Evolutionary conservation across 2,888 invertebrate genomes (phyloP).

Genomic region (Camptogramma bilineatum): DNA sequence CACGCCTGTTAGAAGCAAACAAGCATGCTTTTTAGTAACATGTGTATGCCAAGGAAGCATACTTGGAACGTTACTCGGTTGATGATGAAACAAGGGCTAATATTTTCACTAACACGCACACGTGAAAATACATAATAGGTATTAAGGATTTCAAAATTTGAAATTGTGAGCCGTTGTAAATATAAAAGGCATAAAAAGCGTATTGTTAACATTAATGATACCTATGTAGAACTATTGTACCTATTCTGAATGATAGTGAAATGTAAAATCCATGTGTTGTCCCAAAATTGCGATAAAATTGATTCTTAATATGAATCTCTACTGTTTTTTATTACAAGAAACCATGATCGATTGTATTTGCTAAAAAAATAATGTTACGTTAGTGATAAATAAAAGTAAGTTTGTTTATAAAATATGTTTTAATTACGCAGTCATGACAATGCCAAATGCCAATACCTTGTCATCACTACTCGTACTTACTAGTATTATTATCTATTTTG

Average conservation of each 20-base stretch:
- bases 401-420: conserved; percentile 4
- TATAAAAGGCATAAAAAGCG: background rate
- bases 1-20: too few species aligned
- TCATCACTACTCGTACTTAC: too few species aligned
- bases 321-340: background rate
- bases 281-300: background rate
- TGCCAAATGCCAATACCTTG: too few species aligned
- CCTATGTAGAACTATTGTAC: too few species aligned
- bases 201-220: background rate
- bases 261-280: background rate
- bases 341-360: background rate
- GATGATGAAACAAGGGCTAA: too few species aligned
- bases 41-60: too few species aligned
- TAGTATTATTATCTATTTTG: too few species aligned
- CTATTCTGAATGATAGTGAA: background rate
- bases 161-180: conserved; percentile 9
- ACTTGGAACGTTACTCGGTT: too few species aligned
- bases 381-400: conserved; percentile 12
- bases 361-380: background rate
- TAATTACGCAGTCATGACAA: background rate
- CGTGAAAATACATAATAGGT: background rate
- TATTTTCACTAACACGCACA: conserved; percentile 1
- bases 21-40: too few species aligned
- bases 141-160: background rate
- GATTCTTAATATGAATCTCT: background rate